Evolutionary conservation across 2,888 invertebrate genomes (phyloP).

Genomic region (Agrenia bidenticulata): DNA sequence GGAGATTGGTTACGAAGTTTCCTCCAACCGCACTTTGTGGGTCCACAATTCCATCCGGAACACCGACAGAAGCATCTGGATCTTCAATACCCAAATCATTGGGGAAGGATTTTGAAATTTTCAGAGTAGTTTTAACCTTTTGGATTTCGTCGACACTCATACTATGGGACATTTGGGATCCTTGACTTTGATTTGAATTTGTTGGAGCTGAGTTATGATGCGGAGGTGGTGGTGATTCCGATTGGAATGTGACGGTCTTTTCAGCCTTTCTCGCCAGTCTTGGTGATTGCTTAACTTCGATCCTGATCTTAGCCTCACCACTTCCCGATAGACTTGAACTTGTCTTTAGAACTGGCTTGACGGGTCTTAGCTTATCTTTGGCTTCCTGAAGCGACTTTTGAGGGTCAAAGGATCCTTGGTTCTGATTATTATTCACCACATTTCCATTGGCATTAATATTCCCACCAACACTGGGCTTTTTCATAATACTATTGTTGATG

Average conservation of each 20-base stretch:
- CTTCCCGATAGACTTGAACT: slow-evolving; percentile 35
- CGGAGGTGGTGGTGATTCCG: slow-evolving; percentile 33
- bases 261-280: slow-evolving; percentile 47
- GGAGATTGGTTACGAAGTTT: slow-evolving; percentile 55
- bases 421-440: slow-evolving; percentile 33
- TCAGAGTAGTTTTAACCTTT: slow-evolving; percentile 76
- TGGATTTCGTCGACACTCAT: slow-evolving; percentile 87
- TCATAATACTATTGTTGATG: slow-evolving; percentile 20
- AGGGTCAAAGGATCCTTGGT: slow-evolving; percentile 47
- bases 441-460: slow-evolving; percentile 26
- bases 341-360: slow-evolving; percentile 47
- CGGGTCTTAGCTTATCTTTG: slow-evolving; percentile 51
- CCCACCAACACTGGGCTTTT: slow-evolving; percentile 23
- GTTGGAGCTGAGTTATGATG: slow-evolving; percentile 21
- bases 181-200: slow-evolving; percentile 24
- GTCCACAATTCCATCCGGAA: neutral
- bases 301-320: slow-evolving; percentile 47
- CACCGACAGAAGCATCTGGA: slow-evolving; percentile 62
- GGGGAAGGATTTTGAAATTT: slow-evolving; percentile 83
- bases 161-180: slow-evolving; percentile 64
- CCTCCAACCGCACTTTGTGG: slow-evolving; percentile 54
- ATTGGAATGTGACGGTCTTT: slow-evolving; percentile 52
- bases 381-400: slow-evolving; percentile 52
- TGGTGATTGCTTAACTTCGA: slow-evolving; percentile 52
- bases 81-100: slow-evolving; percentile 68